Evolutionary conservation across 2,888 invertebrate species (phyloP).

Genomic region (Cheilosia grossa): DNA sequence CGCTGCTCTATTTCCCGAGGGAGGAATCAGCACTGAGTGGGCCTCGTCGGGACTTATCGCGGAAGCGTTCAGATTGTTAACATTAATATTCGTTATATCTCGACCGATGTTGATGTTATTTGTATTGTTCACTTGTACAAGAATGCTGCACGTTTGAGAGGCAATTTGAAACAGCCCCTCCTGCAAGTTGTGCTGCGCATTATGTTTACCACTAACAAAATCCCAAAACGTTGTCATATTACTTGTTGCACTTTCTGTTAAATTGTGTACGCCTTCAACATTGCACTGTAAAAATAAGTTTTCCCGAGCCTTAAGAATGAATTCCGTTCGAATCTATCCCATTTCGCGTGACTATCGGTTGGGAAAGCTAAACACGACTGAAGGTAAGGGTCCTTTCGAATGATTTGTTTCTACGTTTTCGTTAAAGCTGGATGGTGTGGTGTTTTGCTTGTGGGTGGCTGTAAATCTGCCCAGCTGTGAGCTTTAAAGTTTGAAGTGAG

Average conservation of each 20-base stretch:
- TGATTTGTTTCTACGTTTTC: slow-evolving; percentile 6
- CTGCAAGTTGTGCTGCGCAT: slow-evolving; percentile 87
- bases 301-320: slow-evolving; percentile 1
- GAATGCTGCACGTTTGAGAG: slow-evolving; percentile 90
- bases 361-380: slow-evolving; percentile 46
- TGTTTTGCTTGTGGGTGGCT: neutral
- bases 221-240: slow-evolving; percentile 87
- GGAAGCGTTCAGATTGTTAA: slow-evolving; percentile 81
- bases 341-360: slow-evolving; percentile 29
- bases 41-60: slow-evolving; percentile 80
- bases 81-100: slow-evolving; percentile 86
- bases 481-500: slow-evolving; percentile 26
- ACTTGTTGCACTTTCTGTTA: slow-evolving; percentile 57
- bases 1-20: slow-evolving; percentile 77
- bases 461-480: neutral
- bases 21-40: slow-evolving; percentile 85
- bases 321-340: neutral
- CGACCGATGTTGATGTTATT: slow-evolving; percentile 89
- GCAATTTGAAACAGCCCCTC: slow-evolving; percentile 91
- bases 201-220: slow-evolving; percentile 81
- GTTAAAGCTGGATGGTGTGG: slow-evolving; percentile 1
- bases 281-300: slow-evolving; percentile 21
- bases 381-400: slow-evolving; percentile 26
- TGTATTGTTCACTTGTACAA: slow-evolving; percentile 90
- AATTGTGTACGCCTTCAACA: slow-evolving; percentile 13